Conservation (phyloP, 2,797 vertebrate genomes). For the Sebastes alutus region DNA sequence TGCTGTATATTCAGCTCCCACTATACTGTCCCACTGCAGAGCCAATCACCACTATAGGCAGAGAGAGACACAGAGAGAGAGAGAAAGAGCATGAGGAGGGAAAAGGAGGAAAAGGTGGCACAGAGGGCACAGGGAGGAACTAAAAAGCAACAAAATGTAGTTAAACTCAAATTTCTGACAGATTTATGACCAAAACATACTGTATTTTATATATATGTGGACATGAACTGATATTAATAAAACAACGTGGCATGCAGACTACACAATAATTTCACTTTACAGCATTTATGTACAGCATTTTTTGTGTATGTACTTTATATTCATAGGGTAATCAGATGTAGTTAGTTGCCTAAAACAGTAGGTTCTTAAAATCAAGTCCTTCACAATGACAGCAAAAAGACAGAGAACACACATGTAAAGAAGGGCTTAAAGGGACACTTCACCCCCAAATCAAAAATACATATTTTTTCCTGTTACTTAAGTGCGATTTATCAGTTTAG, state of each 20-base stretch:
- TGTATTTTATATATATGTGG: not conserved
- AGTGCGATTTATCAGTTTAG: not conserved
- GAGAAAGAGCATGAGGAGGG: not conserved
- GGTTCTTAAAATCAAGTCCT: not conserved
- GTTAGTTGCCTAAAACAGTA: not conserved
- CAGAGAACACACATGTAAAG: not conserved
- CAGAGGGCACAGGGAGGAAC: not conserved
- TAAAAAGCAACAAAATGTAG: not conserved
- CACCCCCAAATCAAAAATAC: not conserved
- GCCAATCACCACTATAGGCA: conserved; percentile 10
- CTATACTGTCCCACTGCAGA: conserved; percentile 54
- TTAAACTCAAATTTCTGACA: not conserved
- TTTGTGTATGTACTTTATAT: not conserved
- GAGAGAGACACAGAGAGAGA: not conserved
- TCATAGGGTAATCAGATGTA: not conserved
- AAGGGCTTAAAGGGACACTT: not conserved
- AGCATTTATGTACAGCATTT: not conserved
- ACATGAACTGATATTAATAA: not conserved
- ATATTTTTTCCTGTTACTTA: not conserved
- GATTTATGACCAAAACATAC: not conserved
- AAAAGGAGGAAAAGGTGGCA: not conserved
- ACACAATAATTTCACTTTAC: not conserved
- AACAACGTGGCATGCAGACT: not conserved
- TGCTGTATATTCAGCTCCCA: conserved; percentile 50
- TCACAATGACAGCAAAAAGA: not conserved